Conservation (phyloP, 2,888 invertebrate genomes). For the Boloria selene region DNA sequence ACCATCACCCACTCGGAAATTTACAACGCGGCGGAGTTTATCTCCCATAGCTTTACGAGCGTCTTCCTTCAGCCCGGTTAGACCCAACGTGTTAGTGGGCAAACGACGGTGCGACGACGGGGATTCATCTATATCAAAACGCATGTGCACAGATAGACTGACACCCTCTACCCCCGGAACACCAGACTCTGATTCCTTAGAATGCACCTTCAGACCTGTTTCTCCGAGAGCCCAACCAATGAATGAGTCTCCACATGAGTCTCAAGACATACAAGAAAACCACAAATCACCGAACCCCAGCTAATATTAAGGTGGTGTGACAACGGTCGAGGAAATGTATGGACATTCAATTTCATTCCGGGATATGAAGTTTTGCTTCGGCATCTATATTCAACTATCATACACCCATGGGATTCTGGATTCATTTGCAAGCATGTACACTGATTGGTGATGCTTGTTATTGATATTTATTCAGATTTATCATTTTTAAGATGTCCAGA, state of each 20-base stretch:
- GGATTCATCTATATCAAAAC: slow-evolving; percentile 73
- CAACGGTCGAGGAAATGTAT: slow-evolving; percentile 6
- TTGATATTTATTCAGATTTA: not conserved
- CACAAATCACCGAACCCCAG: slow-evolving; percentile 71
- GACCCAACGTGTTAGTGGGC: slow-evolving; percentile 76
- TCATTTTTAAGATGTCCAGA: not conserved
- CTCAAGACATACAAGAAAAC: slow-evolving; percentile 52
- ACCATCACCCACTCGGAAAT: slow-evolving; percentile 93
- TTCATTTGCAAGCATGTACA: not conserved
- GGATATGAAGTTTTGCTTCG: too few species aligned
- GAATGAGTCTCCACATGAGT: slow-evolving; percentile 56
- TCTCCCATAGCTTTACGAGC: slow-evolving; percentile 94
- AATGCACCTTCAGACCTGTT: slow-evolving; percentile 78
- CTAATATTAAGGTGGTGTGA: slow-evolving; percentile 56
- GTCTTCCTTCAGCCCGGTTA: slow-evolving; percentile 86
- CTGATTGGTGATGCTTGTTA: not conserved
- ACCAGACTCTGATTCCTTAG: slow-evolving; percentile 73
- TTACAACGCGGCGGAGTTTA: slow-evolving; percentile 91
- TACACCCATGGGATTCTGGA: not conserved
- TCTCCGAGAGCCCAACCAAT: slow-evolving; percentile 69
- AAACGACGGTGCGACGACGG: slow-evolving; percentile 86
- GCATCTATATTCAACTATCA: too few species aligned
- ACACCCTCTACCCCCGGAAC: slow-evolving; percentile 71
- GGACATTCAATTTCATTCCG: not conserved
- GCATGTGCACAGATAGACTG: slow-evolving; percentile 70